These are phyloP conservation scores for Colossoma macropomum DNA, from an alignment of 2,113 vertebrate genomes.

Conservation along the genomic window DNA sequence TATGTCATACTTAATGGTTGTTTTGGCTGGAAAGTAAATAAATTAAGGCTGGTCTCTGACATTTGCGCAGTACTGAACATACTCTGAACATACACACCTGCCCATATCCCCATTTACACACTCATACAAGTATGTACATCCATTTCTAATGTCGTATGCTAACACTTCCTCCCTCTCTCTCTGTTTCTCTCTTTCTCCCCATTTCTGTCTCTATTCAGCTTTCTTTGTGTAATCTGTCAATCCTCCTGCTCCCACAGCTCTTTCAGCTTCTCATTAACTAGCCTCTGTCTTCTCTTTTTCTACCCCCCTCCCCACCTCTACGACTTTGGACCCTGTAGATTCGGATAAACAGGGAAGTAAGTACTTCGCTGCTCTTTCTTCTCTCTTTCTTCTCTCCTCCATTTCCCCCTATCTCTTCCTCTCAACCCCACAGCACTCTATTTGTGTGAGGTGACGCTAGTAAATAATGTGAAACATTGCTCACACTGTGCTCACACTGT, in stretches of 20 bases:
- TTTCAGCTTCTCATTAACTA: constrained; percentile 78
- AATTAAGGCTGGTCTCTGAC: too few species aligned
- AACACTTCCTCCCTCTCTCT: constrained; percentile 36
- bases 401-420: constrained; percentile 25
- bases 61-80: not conserved
- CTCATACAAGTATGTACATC: constrained; percentile 36
- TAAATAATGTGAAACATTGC: constrained; percentile 12
- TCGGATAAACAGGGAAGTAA: constrained; percentile 91
- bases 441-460: constrained; percentile 18
- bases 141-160: constrained; percentile 45
- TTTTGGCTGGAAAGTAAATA: too few species aligned
- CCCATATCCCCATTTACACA: constrained; percentile 4
- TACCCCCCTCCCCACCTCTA: constrained; percentile 75
- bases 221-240: constrained; percentile 68
- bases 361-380: constrained; percentile 81
- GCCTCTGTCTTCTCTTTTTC: constrained; percentile 81
- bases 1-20: too few species aligned
- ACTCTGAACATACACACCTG: constrained; percentile 8
- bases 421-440: not conserved
- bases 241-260: constrained; percentile 58
- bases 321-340: constrained; percentile 84
- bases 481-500: constrained; percentile 1
- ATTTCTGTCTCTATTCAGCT: constrained; percentile 21
- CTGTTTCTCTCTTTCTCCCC: constrained; percentile 22
- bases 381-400: constrained; percentile 61